These are phyloP conservation scores for Mastomys natalensis DNA, from an alignment of 2,113 vertebrate genomes.

Conservation along the genomic window DNA sequence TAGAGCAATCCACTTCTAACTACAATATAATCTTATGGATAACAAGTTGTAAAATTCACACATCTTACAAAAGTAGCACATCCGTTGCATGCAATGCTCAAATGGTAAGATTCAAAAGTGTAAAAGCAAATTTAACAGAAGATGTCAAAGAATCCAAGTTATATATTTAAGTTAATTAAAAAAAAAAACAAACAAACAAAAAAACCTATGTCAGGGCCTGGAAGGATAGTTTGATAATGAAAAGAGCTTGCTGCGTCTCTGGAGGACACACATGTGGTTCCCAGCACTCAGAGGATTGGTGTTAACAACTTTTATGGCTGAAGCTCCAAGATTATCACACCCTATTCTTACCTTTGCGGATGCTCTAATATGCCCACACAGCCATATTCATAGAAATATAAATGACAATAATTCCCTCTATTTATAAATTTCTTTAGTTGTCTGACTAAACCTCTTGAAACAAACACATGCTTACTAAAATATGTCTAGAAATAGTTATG, in stretches of 20 bases:
- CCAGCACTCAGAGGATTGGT: not conserved
- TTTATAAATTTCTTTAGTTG: not conserved
- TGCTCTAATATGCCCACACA: fast-evolving
- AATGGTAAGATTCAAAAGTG: not conserved
- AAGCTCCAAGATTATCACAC: not conserved
- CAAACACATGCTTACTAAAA: not conserved
- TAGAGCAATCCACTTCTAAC: not conserved
- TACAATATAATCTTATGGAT: too few relatives aligned
- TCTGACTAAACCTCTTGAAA: not conserved
- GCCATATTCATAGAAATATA: not conserved
- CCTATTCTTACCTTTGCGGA: not conserved
- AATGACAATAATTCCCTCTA: too few relatives aligned
- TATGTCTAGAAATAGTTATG: not conserved
- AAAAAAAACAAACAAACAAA: too few relatives aligned
- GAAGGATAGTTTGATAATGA: not conserved
- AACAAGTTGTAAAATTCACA: not conserved
- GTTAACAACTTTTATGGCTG: not conserved
- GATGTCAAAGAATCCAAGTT: not conserved
- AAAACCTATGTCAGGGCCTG: too few relatives aligned
- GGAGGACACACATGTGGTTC: not conserved
- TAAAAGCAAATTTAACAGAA: not conserved
- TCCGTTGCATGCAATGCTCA: not conserved
- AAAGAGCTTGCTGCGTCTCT: not conserved
- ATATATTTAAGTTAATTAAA: not conserved
- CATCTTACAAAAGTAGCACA: not conserved